A percentile compares a stretch with the other conserved stretches of the same genome.
These are phyloP conservation scores for Cerceris rybyensis DNA, from an alignment of 2,888 invertebrate genomes.

Conservation along the genomic window DNA sequence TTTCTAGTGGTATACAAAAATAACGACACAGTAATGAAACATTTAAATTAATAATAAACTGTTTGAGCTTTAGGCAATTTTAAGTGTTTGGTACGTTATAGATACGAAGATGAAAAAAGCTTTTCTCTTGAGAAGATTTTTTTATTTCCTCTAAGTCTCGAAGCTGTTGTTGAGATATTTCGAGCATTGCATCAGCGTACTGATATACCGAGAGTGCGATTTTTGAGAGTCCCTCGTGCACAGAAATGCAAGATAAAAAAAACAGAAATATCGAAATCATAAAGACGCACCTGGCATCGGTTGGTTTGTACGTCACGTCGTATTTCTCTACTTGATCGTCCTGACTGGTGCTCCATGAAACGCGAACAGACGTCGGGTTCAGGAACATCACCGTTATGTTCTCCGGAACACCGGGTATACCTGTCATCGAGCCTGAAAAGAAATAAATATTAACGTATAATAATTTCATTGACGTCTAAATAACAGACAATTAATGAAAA, in stretches of 20 bases:
- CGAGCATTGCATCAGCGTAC: background rate
- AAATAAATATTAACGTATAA: background rate
- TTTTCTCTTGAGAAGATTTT: too few relatives aligned
- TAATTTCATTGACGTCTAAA: too few relatives aligned
- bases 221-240: background rate
- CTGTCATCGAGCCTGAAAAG: conserved; percentile 89
- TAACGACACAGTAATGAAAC: too few relatives aligned
- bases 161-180: too few relatives aligned
- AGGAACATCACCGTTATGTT: conserved; percentile 95
- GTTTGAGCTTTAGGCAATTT: too few relatives aligned
- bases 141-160: too few relatives aligned
- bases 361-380: conserved; percentile 92
- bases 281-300: conserved; percentile 92
- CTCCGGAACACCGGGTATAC: conserved; percentile 89
- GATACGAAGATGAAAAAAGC: too few relatives aligned
- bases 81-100: too few relatives aligned
- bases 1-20: too few relatives aligned
- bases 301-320: conserved; percentile 95
- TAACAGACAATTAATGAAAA: too few relatives aligned
- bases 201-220: background rate
- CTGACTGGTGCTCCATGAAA: conserved; percentile 91
- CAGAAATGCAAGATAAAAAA: background rate
- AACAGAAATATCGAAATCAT: conserved; percentile 43
- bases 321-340: conserved; percentile 93
- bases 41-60: too few relatives aligned